These are phyloP conservation scores for Sinopyrophorus schimmeli DNA, from an alignment of 2,888 invertebrate genomes.

Conservation along the genomic window DNA sequence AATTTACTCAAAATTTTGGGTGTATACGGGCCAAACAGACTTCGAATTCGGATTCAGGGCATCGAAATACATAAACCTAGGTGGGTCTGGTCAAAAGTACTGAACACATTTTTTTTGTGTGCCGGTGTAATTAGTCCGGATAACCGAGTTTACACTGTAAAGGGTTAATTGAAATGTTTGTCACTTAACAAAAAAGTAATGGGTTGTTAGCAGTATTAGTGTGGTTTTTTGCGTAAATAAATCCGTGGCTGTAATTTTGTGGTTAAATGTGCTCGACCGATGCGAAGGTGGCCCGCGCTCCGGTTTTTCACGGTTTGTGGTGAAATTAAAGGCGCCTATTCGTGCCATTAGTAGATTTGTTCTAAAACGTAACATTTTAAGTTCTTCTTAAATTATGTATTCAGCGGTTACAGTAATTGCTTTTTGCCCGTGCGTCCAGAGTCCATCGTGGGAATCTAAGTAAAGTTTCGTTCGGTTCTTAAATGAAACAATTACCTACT, in stretches of 20 bases:
- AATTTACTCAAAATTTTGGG: too few relatives aligned
- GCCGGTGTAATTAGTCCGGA: too few relatives aligned
- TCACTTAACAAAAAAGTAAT: too few relatives aligned
- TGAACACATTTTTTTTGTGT: too few relatives aligned
- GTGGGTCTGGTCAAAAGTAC: too few relatives aligned
- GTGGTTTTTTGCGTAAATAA: constrained; percentile 21
- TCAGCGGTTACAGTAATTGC: constrained; percentile 52
- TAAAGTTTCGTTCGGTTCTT: constrained; percentile 47
- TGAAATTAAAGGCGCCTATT: constrained; percentile 20
- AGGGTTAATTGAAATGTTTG: too few relatives aligned
- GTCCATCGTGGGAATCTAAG: constrained; percentile 53
- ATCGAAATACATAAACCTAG: too few relatives aligned
- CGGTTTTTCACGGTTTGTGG: constrained; percentile 23
- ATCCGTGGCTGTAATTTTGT: constrained; percentile 5
- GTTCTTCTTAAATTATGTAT: constrained; percentile 46
- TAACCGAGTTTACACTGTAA: too few relatives aligned
- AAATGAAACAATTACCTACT: constrained; percentile 57
- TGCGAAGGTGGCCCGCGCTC: constrained; percentile 20
- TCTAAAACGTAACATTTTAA: constrained; percentile 30
- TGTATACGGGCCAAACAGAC: too few relatives aligned
- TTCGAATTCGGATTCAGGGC: too few relatives aligned
- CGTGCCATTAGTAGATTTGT: constrained; percentile 23
- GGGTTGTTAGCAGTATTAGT: too few relatives aligned
- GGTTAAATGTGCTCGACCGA: constrained; percentile 11
- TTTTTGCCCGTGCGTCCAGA: constrained; percentile 49